Base-by-base conservation (phyloP, 2,888 invertebrate species). In the Nineta flava region DNA sequence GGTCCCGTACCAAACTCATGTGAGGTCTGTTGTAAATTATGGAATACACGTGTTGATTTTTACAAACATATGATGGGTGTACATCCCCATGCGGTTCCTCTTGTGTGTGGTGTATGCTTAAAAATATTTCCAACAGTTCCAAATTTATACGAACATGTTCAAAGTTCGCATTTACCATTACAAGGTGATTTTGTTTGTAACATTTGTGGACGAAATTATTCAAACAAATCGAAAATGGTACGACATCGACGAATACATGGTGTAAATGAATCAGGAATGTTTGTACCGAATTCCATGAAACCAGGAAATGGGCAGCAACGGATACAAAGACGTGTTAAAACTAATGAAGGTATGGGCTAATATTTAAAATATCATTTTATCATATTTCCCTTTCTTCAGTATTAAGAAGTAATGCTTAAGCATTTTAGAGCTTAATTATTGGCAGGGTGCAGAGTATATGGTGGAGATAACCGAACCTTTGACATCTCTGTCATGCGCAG, bases 51-150 rank as follows among this genome's bases (percentile, higher is more conserved):
- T n/a, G 69, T 70, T 5, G 71, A 71, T 55, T 71, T 69, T 54
- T 71, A 70, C 66, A 71, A 71, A 49, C 71, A 71, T 50, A 68
- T 70, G 48, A 70, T 71, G 70, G 70, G 71, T 9, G 70, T 71
- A 2, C 71, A 71, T 53, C 61, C 70, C 3, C 68, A 70, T 45
- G 68, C 66, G 17, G 66, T 71, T 31, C 70, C 70, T 2, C 59
- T 68, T 32, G 67, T 70, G 4, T 71, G 71, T 53, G 71, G 71
- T 2, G 69, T 71, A 31, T 71, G 71, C 49, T 57, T 71, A 5
- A 71, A 71, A 57, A 66, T 71, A 32, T 69, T 70, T 52, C 62
- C 66, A 2, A 65, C 65, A 42, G 66, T 71, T 10, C 51, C 62
- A 5, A 64, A 67, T 50, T 58, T 71, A 12, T 65, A 66, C 41